A percentile compares a stretch with the other conserved stretches of the same genome.
phyloP scores from a whole-genome alignment of 2,113 vertebrate genomes.

The Taxidea taxus region DNA sequence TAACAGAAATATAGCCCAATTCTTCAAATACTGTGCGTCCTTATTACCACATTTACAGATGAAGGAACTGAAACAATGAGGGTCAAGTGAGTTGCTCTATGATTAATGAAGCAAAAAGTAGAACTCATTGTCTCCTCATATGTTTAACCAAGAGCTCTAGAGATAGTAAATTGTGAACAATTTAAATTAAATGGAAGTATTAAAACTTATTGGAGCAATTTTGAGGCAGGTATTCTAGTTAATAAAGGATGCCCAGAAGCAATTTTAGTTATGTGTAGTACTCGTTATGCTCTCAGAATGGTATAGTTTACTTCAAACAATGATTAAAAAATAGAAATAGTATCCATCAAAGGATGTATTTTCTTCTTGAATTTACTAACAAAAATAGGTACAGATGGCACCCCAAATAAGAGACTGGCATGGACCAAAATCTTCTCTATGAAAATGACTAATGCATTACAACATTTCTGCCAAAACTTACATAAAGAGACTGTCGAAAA shows the following conservation, averaged over 20 bases:
- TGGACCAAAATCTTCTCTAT: conserved; percentile 84
- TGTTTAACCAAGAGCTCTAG: background rate
- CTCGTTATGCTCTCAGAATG: conserved; percentile 10
- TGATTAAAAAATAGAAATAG: conserved; percentile 79
- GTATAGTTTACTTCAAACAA: conserved; percentile 71
- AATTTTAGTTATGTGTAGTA: background rate
- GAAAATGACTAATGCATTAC: conserved; percentile 87
- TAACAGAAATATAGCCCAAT: background rate
- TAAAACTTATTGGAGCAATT: background rate
- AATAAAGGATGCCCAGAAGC: background rate
- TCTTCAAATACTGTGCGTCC: background rate
- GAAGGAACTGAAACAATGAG: background rate
- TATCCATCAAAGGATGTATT: conserved; percentile 79
- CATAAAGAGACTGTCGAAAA: conserved; percentile 82
- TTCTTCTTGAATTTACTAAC: conserved; percentile 79
- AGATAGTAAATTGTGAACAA: background rate
- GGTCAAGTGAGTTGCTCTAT: background rate
- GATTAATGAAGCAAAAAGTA: conserved; percentile 20
- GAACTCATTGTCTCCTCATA: background rate
- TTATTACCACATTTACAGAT: background rate
- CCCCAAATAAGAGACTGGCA: conserved; percentile 86
- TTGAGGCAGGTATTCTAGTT: background rate
- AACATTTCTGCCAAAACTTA: conserved; percentile 83
- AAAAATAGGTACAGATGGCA: conserved; percentile 85
- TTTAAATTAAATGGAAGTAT: conserved; percentile 33